Conservation (phyloP, 2,113 vertebrate genomes). For the Labeo catla region DNA sequence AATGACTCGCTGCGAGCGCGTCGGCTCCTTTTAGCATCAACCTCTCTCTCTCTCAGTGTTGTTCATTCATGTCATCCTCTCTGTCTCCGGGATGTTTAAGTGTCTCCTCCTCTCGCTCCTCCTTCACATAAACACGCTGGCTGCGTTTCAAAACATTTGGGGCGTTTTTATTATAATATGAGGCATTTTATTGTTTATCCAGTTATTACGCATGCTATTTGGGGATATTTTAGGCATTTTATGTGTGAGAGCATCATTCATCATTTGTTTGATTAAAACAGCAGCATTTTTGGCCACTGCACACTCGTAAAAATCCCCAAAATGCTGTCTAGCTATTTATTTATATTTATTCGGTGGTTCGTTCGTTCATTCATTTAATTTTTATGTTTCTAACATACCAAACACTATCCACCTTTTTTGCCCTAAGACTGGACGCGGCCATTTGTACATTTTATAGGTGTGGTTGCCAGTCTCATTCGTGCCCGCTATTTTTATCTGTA, state of each 20-base stretch:
- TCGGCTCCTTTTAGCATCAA: slow-evolving; percentile 53
- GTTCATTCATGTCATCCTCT: slow-evolving; percentile 12
- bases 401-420: no score
- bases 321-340: neutral
- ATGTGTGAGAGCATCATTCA: neutral
- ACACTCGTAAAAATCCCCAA: neutral
- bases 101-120: neutral
- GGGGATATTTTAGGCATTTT: neutral
- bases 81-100: neutral
- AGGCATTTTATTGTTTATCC: no score
- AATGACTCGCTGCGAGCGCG: slow-evolving; percentile 54
- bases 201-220: neutral
- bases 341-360: no score
- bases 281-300: neutral
- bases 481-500: no score
- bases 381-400: no score
- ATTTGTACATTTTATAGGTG: no score
- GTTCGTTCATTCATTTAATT: no score
- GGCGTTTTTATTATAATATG: neutral
- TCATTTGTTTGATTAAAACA: neutral
- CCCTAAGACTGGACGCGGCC: no score
- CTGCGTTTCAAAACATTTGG: neutral
- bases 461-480: no score
- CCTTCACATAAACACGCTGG: neutral
- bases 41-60: neutral